Conservation (phyloP, 2,797 vertebrate genomes). For the Enteromius afrohamiltoni region DNA sequence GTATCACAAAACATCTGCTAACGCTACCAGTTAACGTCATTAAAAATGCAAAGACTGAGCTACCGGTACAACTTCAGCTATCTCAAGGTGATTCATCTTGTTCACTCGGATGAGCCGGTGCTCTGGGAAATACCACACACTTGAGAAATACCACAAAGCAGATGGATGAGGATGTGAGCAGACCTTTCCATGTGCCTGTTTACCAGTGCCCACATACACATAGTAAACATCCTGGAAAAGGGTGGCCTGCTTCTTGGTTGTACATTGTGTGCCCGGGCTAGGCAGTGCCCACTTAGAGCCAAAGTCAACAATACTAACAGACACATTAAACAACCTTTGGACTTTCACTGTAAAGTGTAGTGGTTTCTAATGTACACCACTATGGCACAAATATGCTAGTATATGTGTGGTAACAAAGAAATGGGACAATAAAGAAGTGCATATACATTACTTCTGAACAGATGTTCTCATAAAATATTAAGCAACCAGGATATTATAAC, state of each 20-base stretch:
- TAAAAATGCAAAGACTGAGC: background rate
- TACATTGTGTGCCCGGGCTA: constrained; percentile 2
- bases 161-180: constrained; percentile 43
- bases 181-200: constrained; percentile 30
- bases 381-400: background rate
- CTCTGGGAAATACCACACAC: constrained; percentile 47
- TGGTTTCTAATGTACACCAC: background rate
- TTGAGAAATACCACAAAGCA: constrained; percentile 47
- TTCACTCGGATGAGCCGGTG: background rate
- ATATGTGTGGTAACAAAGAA: background rate
- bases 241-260: background rate
- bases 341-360: background rate
- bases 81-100: constrained; percentile 7
- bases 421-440: background rate
- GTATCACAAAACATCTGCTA: background rate
- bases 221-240: constrained; percentile 41
- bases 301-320: constrained; percentile 53
- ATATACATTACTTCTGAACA: background rate
- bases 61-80: background rate
- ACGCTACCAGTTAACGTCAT: background rate
- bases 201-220: constrained; percentile 22
- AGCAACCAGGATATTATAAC: constrained; percentile 2
- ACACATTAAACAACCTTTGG: constrained; percentile 28
- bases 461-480: constrained; percentile 28
- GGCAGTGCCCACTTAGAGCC: constrained; percentile 15